Percentiles rank a stretch among this genome's conserved stretches.
Evolutionary conservation across 2,797 vertebrate genomes (phyloP).

Genomic region (Sternotherus odoratus): DNA sequence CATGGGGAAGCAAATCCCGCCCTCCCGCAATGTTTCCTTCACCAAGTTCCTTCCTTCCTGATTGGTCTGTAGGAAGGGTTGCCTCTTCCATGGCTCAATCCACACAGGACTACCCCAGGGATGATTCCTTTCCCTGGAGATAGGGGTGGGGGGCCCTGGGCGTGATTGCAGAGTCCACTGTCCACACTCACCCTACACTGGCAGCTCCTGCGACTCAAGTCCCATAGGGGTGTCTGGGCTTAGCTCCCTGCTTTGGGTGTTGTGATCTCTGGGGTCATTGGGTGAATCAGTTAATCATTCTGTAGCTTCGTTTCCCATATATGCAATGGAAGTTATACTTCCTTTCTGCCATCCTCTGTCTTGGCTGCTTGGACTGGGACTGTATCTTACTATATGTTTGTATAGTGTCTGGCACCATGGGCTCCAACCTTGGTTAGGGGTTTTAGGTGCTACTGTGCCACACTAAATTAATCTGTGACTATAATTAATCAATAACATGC

Average conservation of each 20-base stretch:
- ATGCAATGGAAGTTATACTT: neutral
- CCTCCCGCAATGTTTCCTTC: neutral
- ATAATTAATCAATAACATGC: neutral
- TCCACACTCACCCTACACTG: neutral
- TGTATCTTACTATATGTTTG: neutral
- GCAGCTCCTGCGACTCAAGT: neutral
- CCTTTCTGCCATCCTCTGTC: neutral
- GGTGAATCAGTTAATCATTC: accelerated
- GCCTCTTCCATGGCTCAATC: neutral
- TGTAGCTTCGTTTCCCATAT: neutral
- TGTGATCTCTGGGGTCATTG: neutral
- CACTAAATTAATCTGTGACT: neutral
- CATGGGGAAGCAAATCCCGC: neutral
- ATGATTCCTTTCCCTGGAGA: neutral
- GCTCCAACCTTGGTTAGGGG: neutral
- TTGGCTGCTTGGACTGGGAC: neutral
- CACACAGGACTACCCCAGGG: neutral
- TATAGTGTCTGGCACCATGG: accelerated
- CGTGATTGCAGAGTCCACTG: neutral
- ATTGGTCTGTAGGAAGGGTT: neutral
- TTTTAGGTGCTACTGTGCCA: neutral
- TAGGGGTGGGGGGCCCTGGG: too few species aligned
- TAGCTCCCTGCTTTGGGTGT: neutral
- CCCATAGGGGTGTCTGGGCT: neutral
- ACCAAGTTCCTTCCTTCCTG: neutral